A percentile compares a stretch with the other conserved stretches of the same genome.
phyloP scores from a whole-genome alignment of 2,888 invertebrate genomes.

The Parapristionchus giblindavisi region DNA sequence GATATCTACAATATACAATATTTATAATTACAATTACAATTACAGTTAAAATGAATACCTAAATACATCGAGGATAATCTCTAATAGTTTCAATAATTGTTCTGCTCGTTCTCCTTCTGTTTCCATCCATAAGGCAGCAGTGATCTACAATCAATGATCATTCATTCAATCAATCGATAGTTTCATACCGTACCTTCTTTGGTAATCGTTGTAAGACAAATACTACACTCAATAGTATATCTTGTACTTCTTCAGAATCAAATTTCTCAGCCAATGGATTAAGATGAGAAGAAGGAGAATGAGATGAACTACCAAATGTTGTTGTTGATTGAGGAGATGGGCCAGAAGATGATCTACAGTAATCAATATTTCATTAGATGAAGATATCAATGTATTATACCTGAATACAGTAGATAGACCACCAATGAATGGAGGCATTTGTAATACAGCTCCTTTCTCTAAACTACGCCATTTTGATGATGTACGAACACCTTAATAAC shows the following conservation, averaged over 20 bases:
- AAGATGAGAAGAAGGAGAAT: constrained; percentile 37
- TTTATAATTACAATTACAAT: too few species aligned
- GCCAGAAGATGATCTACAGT: too few species aligned
- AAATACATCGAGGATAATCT: constrained; percentile 63
- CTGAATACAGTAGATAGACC: neutral
- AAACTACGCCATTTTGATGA: constrained; percentile 37
- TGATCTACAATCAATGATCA: neutral
- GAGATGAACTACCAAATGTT: constrained; percentile 5
- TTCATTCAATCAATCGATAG: neutral
- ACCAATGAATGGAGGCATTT: neutral
- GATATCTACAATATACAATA: too few species aligned
- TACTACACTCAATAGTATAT: constrained; percentile 74
- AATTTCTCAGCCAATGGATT: constrained; percentile 62
- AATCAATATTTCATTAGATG: too few species aligned
- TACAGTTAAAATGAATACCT: constrained; percentile 41
- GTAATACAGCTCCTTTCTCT: constrained; percentile 23
- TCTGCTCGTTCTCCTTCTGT: constrained; percentile 49
- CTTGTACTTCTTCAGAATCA: constrained; percentile 70
- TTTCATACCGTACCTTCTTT: constrained; percentile 73
- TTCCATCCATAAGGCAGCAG: constrained; percentile 50
- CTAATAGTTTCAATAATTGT: constrained; percentile 53
- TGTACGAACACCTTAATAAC: neutral
- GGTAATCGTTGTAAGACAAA: constrained; percentile 89
- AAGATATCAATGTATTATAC: too few species aligned
- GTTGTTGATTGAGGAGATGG: too few species aligned